phyloP scores from a whole-genome alignment of 1,140 invertebrate species.

The Diuraphis noxia region DNA sequence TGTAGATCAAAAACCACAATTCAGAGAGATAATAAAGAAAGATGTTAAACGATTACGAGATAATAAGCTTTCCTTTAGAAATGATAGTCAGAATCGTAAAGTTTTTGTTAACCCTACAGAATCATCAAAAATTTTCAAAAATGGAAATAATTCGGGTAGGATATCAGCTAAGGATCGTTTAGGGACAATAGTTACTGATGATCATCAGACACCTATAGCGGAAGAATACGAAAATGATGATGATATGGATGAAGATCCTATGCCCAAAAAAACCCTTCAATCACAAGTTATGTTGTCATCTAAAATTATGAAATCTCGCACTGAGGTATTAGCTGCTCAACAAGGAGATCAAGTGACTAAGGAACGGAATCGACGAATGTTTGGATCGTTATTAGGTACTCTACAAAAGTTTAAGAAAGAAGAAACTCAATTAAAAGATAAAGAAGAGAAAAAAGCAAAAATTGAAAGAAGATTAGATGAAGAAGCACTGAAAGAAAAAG shows the following conservation, averaged over 20 bases:
- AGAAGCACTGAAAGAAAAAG: slow-evolving; percentile 83
- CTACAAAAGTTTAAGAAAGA: slow-evolving; percentile 94
- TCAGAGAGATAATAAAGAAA: slow-evolving; percentile 29
- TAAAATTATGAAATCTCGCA: slow-evolving; percentile 70
- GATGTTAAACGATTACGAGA: slow-evolving; percentile 34
- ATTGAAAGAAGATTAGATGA: slow-evolving; percentile 93
- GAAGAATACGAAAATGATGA: slow-evolving; percentile 31
- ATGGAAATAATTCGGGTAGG: slow-evolving; percentile 10
- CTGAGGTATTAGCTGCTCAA: slow-evolving; percentile 81
- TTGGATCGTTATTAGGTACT: slow-evolving; percentile 90
- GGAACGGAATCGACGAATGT: slow-evolving; percentile 89
- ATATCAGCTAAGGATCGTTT: slow-evolving; percentile 49
- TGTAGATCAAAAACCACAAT: slow-evolving; percentile 29
- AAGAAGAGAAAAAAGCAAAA: slow-evolving; percentile 82
- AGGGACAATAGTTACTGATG: slow-evolving; percentile 37
- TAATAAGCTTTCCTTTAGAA: slow-evolving; percentile 21
- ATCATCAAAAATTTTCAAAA: slow-evolving; percentile 28
- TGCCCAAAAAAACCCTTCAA: slow-evolving; percentile 48
- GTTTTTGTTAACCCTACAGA: slow-evolving; percentile 22
- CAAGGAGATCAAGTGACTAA: slow-evolving; percentile 79
- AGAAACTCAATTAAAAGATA: slow-evolving; percentile 81
- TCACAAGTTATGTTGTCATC: slow-evolving; percentile 62
- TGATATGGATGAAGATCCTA: slow-evolving; percentile 10
- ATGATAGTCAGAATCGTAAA: slow-evolving; percentile 33
- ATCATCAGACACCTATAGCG: not conserved